A percentile compares a stretch with the other conserved stretches of the same genome.
Conservation (phyloP, 2,113 vertebrate species). For the Rostratula benghalensis region DNA sequence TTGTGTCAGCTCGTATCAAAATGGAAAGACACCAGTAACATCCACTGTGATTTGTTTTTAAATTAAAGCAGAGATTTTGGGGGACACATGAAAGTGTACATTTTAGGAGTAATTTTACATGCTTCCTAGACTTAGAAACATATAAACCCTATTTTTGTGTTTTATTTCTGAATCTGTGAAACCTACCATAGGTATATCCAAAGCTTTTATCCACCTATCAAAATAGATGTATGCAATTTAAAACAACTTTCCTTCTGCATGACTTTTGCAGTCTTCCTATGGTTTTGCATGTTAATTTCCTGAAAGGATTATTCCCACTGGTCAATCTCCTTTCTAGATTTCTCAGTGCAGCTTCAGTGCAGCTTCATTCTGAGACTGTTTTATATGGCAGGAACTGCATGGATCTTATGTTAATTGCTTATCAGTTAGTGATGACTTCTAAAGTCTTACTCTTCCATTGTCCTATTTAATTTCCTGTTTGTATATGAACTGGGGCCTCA, state of each 20-base stretch:
- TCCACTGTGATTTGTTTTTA: background rate
- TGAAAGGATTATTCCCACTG: background rate
- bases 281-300: background rate
- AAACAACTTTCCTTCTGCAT: background rate
- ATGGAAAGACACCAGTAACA: background rate
- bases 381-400: background rate
- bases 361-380: background rate
- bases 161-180: background rate
- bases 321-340: background rate
- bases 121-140: background rate
- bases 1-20: background rate
- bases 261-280: background rate
- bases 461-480: background rate
- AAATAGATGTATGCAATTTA: background rate
- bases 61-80: background rate
- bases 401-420: background rate
- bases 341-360: accelerated
- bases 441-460: background rate
- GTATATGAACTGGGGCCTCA: background rate
- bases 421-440: background rate
- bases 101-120: background rate
- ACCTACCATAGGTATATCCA: accelerated
- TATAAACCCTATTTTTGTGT: accelerated
- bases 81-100: background rate
- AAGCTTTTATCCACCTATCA: background rate